Conservation (phyloP, 1,140 invertebrate genomes). For the Trichonephila inaurata region DNA sequence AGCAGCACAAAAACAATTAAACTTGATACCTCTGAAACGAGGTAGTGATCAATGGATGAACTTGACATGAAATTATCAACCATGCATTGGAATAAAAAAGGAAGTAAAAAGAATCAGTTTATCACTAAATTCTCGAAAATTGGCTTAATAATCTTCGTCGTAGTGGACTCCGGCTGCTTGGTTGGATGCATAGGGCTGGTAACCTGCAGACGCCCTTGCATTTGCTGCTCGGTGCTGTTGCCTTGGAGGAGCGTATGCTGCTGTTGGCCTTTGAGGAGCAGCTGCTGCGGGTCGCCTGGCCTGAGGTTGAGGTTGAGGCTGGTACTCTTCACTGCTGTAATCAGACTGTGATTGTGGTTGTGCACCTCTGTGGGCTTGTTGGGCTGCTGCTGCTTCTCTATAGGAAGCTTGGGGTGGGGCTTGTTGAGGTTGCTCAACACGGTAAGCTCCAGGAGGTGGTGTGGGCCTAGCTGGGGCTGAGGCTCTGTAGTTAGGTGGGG, state of each 20-base stretch:
- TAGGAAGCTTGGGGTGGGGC: constrained; percentile 9
- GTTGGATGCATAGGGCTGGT: constrained; percentile 62
- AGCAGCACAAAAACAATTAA: not conserved
- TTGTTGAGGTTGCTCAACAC: not conserved
- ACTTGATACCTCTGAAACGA: not conserved
- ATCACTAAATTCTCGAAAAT: constrained; percentile 5
- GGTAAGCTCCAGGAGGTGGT: not conserved
- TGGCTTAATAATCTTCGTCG: constrained; percentile 73
- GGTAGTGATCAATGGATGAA: not conserved
- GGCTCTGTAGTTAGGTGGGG: constrained; percentile 52
- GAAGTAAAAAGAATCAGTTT: not conserved
- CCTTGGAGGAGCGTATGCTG: constrained; percentile 19
- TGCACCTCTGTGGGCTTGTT: constrained; percentile 39
- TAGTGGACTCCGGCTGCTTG: constrained; percentile 74
- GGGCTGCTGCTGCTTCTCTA: constrained; percentile 17
- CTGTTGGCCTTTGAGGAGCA: constrained; percentile 36
- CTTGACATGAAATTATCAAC: constrained; percentile 18
- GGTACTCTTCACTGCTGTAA: constrained; percentile 29
- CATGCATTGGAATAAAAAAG: constrained; percentile 7
- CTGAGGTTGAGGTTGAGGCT: constrained; percentile 44
- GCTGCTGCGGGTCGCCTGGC: not conserved
- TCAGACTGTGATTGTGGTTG: not conserved
- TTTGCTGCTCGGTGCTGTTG: not conserved
- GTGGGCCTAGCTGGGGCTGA: not conserved
- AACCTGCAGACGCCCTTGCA: constrained; percentile 13